Evolutionary conservation across 2,888 invertebrate species (phyloP), one percentile per base, ranked within the genome.

Genomic region (Pycnomerus fuliginosus): DNA sequence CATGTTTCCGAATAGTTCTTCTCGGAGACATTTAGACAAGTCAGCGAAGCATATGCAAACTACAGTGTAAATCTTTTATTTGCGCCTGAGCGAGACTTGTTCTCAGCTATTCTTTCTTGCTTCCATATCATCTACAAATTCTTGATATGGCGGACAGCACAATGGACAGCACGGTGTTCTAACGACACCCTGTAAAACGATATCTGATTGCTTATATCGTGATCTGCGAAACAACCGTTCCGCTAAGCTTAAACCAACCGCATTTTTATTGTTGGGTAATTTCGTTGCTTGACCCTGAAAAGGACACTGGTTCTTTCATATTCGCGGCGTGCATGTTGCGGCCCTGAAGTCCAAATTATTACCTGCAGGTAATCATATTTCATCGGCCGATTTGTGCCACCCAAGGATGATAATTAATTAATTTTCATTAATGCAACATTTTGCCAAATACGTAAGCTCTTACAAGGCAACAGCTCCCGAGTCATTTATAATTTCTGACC

Each of bases 131-230:
- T 67, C 64, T 67, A 64, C 66, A 62, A 66, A 67, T 66, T 65
- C 65, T 60, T 60, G 67, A 69, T 68, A 62, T 58, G 54, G 58
- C 56, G 59, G 70, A 70, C 69, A 70, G 69, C 56, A 70, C 70
- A 70, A 70, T 70, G 69, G 68, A 57, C 60, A 60, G 60, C 52
- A 61, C 68, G 64, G 67, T 70, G 70, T 70, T 68, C 65, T 62
- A 67, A 67, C 67, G 67, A 70, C 70, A 70, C 69, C 68, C 67
- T 62, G 64, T 63, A 61, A 55, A 61, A 57, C 58, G 61, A 55
- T 69, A 69, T 69, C 68, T 68, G 69, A 68, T 69, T 62, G 62
- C 60, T 62, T 65, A 63, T 66, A 67, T 68, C 66, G 62, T 61
- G 64, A 68, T 67, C 59, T 60, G 60, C 60, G 8, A 5, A 58